Base-by-base conservation (phyloP, 2,113 vertebrate species). In the Gymnogyps californianus region DNA sequence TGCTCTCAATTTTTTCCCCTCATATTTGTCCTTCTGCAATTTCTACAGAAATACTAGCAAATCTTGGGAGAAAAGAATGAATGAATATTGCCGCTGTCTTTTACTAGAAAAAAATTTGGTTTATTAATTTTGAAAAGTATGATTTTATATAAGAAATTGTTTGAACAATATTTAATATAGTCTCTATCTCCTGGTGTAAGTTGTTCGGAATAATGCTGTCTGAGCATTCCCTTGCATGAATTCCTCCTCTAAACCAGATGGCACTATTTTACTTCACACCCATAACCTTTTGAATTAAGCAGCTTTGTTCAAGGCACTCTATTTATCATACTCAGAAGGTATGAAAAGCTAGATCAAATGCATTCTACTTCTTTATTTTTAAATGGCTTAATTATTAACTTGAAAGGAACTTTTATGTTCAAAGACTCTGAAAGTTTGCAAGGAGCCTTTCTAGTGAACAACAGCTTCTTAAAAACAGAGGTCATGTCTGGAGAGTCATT, bases 391-490 rank as follows among this genome's bases (percentile, higher is more conserved):
- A 97, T 95, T 96, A 96, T 76, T 94, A 87, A 93, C 93, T 96
- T 96, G 81, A 97, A 97, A 97, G 89, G 61, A 93, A 69, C 89
- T 97, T 97, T 95, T 72, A 96, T 97, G 96, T 96, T 96, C 94
- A 97, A 97, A 96, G 93, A 46, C 55, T 46, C 69, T 57, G 47
- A 19, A 72, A 72, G 18, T 79, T 93, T 89, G 54, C 40, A 89
- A 72, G 87, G 46, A 95, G 18, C 42, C 40, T 90, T 90, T 82
- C 74, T 90, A 87, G 57, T 54, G 74, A 91, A 76, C 57, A 76
- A 34, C 51, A 96, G 28, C 61, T 71, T 89, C 91, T 82, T 80
- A 40, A 76, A 95, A 97, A 87, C 5, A 1, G 83, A 87, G 91
- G 87, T 95, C 84, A 65, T 24, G 40, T 79, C 93, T 96, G 52